phyloP scores from a whole-genome alignment of 2,113 vertebrate genomes.

The Solea senegalensis region DNA sequence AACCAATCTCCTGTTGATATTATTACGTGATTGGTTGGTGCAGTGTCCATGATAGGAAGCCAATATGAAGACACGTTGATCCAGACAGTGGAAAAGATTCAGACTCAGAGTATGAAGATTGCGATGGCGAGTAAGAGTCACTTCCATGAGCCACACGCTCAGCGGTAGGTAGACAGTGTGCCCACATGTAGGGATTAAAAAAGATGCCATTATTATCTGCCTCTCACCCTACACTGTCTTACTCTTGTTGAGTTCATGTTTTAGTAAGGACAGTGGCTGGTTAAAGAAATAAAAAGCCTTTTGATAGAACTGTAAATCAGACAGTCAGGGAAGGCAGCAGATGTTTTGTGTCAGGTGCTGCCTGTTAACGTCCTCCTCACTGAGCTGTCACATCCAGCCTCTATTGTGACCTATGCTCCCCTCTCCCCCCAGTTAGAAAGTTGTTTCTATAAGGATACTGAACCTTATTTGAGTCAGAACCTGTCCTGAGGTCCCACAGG shows the following conservation, averaged over 20 bases:
- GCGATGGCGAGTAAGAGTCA: background rate
- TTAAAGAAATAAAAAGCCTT: conserved; percentile 2
- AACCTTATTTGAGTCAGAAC: conserved; percentile 25
- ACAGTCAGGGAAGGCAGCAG: conserved; percentile 25
- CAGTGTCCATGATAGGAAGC: conserved; percentile 41
- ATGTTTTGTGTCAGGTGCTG: conserved; percentile 7
- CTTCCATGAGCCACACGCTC: conserved; percentile 18
- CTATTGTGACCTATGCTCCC: background rate
- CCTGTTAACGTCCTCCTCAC: conserved; percentile 11
- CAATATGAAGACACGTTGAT: conserved; percentile 35
- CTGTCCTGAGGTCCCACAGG: conserved; percentile 28
- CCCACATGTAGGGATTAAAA: conserved; percentile 21
- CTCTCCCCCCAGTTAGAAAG: conserved; percentile 21
- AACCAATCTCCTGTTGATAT: conserved; percentile 52
- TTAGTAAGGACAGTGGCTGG: background rate
- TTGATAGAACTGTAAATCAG: conserved; percentile 16
- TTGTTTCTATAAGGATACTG: conserved; percentile 6
- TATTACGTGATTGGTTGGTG: conserved; percentile 34
- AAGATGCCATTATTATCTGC: conserved; percentile 35
- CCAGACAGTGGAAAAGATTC: conserved; percentile 24
- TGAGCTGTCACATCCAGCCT: background rate
- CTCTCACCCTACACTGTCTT: conserved; percentile 26
- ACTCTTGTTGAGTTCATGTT: conserved; percentile 24
- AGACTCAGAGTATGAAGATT: conserved; percentile 13
- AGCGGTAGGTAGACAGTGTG: conserved; percentile 9